phyloP scores from a whole-genome alignment of 2,888 invertebrate species.

The Rhagonycha fulva region DNA sequence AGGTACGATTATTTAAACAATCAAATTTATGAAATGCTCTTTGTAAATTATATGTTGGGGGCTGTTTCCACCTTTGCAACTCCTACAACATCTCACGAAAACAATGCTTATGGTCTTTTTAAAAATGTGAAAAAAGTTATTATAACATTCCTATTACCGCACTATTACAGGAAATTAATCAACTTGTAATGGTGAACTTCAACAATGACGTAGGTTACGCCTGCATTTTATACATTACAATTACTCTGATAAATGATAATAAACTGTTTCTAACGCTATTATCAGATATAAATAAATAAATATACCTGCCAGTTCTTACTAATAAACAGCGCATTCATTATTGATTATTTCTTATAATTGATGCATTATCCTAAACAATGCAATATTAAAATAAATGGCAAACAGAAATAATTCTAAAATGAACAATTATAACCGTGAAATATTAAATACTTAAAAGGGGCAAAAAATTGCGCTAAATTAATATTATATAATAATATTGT shows the following conservation, averaged over 20 bases:
- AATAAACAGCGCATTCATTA: neutral
- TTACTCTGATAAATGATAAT: neutral
- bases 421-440: neutral
- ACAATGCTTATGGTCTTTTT: neutral
- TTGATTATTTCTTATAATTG: neutral
- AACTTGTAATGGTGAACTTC: neutral
- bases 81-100: neutral
- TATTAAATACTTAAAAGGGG: neutral
- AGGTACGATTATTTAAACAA: neutral
- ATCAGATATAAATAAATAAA: neutral
- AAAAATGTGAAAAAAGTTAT: neutral
- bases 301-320: neutral
- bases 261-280: neutral
- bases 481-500: neutral
- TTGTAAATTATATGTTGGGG: neutral
- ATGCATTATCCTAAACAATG: neutral
- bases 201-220: neutral
- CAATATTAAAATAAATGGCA: neutral
- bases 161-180: neutral
- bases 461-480: neutral
- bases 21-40: neutral
- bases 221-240: neutral
- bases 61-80: neutral
- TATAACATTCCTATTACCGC: neutral
- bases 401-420: neutral